Evolutionary conservation across 1,140 invertebrate species (phyloP).

Genomic region (Gryllus bimaculatus): DNA sequence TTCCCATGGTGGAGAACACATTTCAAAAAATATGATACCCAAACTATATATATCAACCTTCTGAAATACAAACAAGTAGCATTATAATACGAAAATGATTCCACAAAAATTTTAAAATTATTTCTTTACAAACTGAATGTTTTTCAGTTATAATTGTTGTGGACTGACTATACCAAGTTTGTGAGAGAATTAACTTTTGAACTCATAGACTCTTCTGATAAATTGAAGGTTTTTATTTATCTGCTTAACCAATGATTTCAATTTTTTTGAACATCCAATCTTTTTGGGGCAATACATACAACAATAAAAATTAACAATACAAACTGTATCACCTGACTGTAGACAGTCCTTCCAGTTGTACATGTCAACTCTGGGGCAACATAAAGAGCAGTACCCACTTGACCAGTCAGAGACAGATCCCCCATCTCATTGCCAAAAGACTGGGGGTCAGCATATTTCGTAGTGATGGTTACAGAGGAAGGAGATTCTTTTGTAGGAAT

Average conservation of each 20-base stretch:
- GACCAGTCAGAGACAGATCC: constrained; percentile 57
- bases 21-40: constrained; percentile 90
- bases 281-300: too few species aligned
- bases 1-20: constrained; percentile 72
- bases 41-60: constrained; percentile 92
- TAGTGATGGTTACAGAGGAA: background rate
- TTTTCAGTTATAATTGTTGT: too few species aligned
- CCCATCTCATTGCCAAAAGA: constrained; percentile 19
- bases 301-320: too few species aligned
- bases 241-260: too few species aligned
- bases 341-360: constrained; percentile 52
- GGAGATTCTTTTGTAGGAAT: background rate
- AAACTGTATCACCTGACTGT: constrained; percentile 48
- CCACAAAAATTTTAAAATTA: too few species aligned
- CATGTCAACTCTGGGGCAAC: constrained; percentile 78
- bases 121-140: too few species aligned
- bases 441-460: background rate
- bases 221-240: too few species aligned
- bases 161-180: too few species aligned
- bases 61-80: constrained; percentile 36
- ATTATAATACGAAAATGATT: background rate
- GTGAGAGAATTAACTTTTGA: too few species aligned
- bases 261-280: too few species aligned
- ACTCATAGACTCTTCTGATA: too few species aligned
- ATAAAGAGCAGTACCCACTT: constrained; percentile 89